Evolutionary conservation across 2,888 invertebrate genomes (phyloP), one percentile per base, ranked within the genome.

Genomic region (Trichopria drosophilae): DNA sequence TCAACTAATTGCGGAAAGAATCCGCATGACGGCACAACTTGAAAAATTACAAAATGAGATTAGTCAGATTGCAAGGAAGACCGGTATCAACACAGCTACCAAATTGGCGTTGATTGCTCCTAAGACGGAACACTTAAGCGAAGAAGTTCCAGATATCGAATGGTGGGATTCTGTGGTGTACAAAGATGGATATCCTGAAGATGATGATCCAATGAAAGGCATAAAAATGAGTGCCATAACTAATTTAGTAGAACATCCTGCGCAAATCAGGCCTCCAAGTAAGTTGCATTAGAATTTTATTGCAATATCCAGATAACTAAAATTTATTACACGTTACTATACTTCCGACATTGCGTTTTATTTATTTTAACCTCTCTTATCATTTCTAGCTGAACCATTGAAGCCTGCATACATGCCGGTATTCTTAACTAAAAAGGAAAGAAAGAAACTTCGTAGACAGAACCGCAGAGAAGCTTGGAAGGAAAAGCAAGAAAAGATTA

Each of bases 121-220:
- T 0, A 94, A 93, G 74, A 83, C 87, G 1, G 88, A 89, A 35
- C 79, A 80, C 10, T 83, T 85, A 47, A 81, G 81, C 1, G 91
- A 91, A 65, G 84, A 88, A 61, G 88, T 93, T 18, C 96, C 96
- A 0, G 84, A 90, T 42, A 87, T 97, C 64, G 98, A 98, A 75
- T 98, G 98, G 97, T 98, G 97, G 97, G 98, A 98, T 78, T 89
- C 91, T 26, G 92, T 95, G n/a, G 91, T 99, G 54, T 82, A 76
- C 43, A 78, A 80, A 26, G 80, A 82, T 53, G 80, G 83, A 15
- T 78, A 85, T 49, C 82, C 77, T 56, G 51, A 45, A 6, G 18
- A 6, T 1, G 48, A 45, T 6, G n/a, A n/a, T n/a, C n/a, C n/a
- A n/a, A n/a, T n/a, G 3, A 31, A 31, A n/a, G 79, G 78, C 29